phyloP scores from a whole-genome alignment of 2,888 invertebrate species.

The Pandemis corylana region DNA sequence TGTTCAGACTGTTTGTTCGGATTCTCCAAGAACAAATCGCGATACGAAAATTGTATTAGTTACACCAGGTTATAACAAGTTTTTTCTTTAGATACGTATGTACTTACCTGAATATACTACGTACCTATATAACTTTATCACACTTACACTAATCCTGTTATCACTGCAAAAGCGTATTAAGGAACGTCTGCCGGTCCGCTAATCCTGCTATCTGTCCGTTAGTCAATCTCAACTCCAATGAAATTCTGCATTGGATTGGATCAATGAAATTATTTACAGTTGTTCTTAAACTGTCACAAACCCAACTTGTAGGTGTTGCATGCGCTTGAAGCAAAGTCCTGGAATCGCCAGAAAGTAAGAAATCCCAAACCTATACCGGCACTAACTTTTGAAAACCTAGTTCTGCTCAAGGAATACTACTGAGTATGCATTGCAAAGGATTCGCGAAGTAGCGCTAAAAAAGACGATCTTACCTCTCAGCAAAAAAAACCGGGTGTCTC shows the following conservation, averaged over 20 bases:
- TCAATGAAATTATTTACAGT: background rate
- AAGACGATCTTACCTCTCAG: conserved; percentile 48
- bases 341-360: background rate
- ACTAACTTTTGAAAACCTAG: background rate
- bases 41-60: background rate
- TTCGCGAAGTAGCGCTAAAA: conserved; percentile 43
- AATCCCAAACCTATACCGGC: background rate
- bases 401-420: conserved; percentile 40
- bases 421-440: conserved; percentile 26
- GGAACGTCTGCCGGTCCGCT: conserved; percentile 4
- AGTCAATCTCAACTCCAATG: background rate
- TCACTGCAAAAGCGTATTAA: background rate
- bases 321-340: background rate
- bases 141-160: background rate
- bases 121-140: conserved; percentile 1
- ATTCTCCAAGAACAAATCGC: background rate
- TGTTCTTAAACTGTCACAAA: background rate
- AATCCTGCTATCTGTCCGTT: background rate
- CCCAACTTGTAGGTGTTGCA: background rate
- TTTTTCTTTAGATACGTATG: background rate
- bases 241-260: background rate
- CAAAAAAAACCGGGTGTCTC: conserved; percentile 47
- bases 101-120: background rate
- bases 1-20: background rate
- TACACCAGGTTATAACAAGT: background rate